Percentiles rank a stretch among this genome's conserved stretches.
Conservation (phyloP, 2,113 vertebrate species). For the Reinhardtius hippoglossoides region DNA sequence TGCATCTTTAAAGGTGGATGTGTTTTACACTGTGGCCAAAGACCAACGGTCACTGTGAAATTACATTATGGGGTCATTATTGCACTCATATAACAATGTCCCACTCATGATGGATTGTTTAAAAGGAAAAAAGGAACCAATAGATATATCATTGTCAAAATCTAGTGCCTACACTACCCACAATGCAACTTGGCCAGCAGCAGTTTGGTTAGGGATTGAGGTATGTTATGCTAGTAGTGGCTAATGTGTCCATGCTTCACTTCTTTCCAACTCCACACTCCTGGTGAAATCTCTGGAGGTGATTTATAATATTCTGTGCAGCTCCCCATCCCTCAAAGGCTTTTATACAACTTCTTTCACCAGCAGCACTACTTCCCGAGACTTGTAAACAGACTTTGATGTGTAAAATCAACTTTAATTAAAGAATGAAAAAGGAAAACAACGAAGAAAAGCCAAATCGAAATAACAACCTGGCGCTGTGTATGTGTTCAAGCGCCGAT, state of each 20-base stretch:
- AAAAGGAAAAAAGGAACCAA: conserved; percentile 4
- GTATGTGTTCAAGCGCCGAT: neutral
- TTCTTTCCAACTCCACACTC: neutral
- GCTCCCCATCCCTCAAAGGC: neutral
- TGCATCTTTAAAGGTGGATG: conserved; percentile 21
- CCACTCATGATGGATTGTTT: neutral
- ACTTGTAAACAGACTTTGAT: neutral
- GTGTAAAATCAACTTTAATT: conserved; percentile 5
- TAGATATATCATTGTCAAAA: neutral
- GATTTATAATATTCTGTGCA: neutral
- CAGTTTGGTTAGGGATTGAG: neutral
- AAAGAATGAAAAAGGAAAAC: neutral
- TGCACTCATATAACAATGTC: neutral
- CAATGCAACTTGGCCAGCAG: neutral
- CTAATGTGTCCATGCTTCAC: neutral
- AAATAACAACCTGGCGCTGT: neutral
- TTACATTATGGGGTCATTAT: neutral
- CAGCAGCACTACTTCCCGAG: too few species aligned
- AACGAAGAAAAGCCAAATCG: neutral
- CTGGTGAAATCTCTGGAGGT: neutral
- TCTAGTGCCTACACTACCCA: neutral
- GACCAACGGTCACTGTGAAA: neutral
- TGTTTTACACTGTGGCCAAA: conserved; percentile 4
- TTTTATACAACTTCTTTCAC: neutral
- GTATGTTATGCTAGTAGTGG: neutral